Base-by-base conservation (phyloP, 2,113 vertebrate genomes). In the Micronycteris hirsuta region DNA sequence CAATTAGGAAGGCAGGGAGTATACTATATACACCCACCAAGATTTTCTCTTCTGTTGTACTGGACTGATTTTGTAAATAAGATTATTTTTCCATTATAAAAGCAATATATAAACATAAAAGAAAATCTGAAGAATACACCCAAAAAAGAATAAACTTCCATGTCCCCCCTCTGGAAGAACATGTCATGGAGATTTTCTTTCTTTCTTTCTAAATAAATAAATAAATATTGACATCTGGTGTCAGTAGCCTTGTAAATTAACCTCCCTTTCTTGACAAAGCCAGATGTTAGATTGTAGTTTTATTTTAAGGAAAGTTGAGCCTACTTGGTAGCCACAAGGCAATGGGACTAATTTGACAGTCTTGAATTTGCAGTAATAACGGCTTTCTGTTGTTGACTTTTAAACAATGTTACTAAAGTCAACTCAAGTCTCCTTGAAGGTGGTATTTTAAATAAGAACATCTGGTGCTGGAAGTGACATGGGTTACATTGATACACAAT, bases 261-360 rank as follows among this genome's bases (percentile, higher is more conserved):
- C 61, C 52, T 63, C 67, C 68, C 41, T 70, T 41, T 86, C 92
- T 43, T 17, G 24, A 81, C 22, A 36, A 65, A 14, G 28, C 71
- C 93, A 90, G 88, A 85, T 73, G 78, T 43, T 61, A 91, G 43
- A 24, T 0, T 56, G 56, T 36, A 16, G 49, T 20, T 26, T 41
- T 78, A 95, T 92, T 95, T 81, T 96, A 86, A 92, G 88, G 88
- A 45, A 78, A 87, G 26, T 12, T 49, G 80, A 93, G 74, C 61
- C 73, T 28, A 58, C 65, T n/a, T n/a, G n/a, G n/a, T n/a, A n/a
- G n/a, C n/a, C n/a, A n/a, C n/a, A n/a, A n/a, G n/a, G n/a, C n/a
- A n/a, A n/a, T n/a, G n/a, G n/a, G n/a, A n/a, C n/a, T n/a, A n/a
- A 4, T 4, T 2, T 56, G 80, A 95, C 83, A 86, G 87, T 33